A percentile compares a stretch with the other conserved stretches of the same genome.
Evolutionary conservation across 1,140 invertebrate genomes (phyloP).

Genomic region (Gonioctena quinquepunctata): DNA sequence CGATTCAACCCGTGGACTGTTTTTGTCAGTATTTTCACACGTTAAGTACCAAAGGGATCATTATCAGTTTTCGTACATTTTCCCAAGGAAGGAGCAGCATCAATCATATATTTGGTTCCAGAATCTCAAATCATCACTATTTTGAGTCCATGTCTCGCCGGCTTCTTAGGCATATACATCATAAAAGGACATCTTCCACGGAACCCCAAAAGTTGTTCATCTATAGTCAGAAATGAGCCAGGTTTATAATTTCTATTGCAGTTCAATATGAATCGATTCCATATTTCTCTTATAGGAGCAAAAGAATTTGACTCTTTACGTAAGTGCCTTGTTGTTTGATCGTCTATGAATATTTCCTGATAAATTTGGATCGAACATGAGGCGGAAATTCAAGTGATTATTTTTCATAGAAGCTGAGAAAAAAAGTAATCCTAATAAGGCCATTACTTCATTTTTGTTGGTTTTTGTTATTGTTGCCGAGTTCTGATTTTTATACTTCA

Average conservation of each 20-base stretch:
- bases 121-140: conserved; percentile 45
- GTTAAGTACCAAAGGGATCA: neutral
- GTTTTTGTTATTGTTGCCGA: too few relatives aligned
- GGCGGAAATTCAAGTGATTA: neutral
- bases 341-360: conserved; percentile 22
- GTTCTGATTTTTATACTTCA: too few relatives aligned
- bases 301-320: conserved; percentile 45
- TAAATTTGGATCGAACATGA: neutral
- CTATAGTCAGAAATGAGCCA: conserved; percentile 27
- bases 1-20: too few relatives aligned
- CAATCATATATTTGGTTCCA: too few relatives aligned
- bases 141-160: conserved; percentile 49
- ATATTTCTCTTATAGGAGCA: conserved; percentile 50
- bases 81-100: too few relatives aligned
- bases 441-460: too few relatives aligned
- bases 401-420: neutral
- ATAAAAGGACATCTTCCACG: conserved; percentile 30
- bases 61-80: too few relatives aligned
- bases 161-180: conserved; percentile 51
- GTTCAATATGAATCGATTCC: conserved; percentile 45
- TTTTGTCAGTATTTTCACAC: neutral
- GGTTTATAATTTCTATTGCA: conserved; percentile 20
- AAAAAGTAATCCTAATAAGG: too few relatives aligned
- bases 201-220: conserved; percentile 36
- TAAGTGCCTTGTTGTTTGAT: conserved; percentile 39